These are phyloP conservation scores for Anastatus disparis DNA, from an alignment of 1,140 invertebrate species.

Conservation along the genomic window DNA sequence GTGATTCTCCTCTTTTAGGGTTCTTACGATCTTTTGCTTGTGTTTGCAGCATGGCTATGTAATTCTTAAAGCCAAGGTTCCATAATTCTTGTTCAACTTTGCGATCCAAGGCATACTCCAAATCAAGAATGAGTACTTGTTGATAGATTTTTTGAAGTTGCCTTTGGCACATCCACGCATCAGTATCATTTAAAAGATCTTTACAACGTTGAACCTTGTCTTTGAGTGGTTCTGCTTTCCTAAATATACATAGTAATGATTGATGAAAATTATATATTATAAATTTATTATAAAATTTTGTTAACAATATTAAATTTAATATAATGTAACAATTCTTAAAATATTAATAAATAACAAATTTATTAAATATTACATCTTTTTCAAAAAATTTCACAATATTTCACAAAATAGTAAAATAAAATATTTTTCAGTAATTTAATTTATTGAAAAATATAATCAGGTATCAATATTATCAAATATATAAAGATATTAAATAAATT, in stretches of 20 bases:
- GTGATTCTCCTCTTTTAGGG: conserved; percentile 76
- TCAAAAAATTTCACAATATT: too few species aligned
- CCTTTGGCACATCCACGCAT: conserved; percentile 72
- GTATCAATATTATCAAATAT: too few species aligned
- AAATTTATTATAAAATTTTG: too few species aligned
- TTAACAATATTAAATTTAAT: too few species aligned
- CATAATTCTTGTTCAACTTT: conserved; percentile 91
- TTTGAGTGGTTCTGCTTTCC: conserved; percentile 78
- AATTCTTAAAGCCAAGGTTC: conserved; percentile 90
- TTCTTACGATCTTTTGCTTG: conserved; percentile 84
- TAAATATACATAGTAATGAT: conserved; percentile 55
- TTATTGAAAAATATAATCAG: too few species aligned
- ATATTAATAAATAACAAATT: too few species aligned
- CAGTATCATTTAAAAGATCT: conserved; percentile 72
- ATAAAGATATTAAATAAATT: too few species aligned
- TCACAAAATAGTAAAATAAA: too few species aligned
- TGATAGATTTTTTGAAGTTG: conserved; percentile 82
- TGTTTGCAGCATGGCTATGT: conserved; percentile 81
- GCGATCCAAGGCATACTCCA: conserved; percentile 89
- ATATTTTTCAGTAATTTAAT: too few species aligned
- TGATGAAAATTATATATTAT: too few species aligned
- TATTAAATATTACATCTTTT: too few species aligned
- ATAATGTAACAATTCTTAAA: too few species aligned
- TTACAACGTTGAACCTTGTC: conserved; percentile 73
- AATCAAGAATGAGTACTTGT: conserved; percentile 80